Conservation (phyloP, 2,113 vertebrate species). For the Pedionomus torquatus region DNA sequence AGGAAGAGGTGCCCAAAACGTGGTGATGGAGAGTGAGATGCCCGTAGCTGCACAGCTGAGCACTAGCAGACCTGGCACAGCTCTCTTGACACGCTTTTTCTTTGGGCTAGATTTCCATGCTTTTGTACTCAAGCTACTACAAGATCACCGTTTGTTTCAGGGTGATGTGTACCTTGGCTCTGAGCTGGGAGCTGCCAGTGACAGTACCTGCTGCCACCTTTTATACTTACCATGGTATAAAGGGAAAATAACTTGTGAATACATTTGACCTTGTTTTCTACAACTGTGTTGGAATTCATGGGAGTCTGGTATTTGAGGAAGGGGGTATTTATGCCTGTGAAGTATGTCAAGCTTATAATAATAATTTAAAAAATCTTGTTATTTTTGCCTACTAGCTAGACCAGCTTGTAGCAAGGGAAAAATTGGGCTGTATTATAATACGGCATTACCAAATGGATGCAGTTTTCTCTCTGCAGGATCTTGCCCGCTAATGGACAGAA, state of each 20-base stretch:
- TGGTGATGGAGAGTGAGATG: neutral
- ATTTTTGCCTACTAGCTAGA: neutral
- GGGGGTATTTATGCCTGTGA: neutral
- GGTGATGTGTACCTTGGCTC: neutral
- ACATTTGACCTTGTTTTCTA: neutral
- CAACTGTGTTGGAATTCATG: neutral
- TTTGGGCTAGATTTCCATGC: neutral
- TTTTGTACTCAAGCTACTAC: neutral
- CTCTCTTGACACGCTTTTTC: neutral
- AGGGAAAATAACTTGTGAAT: neutral
- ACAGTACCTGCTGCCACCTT: neutral
- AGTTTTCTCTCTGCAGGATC: neutral
- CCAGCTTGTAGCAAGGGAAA: neutral
- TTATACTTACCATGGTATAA: rapidly evolving
- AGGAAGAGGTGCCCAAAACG: neutral
- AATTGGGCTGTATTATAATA: neutral
- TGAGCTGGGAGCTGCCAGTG: neutral
- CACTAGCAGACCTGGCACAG: neutral
- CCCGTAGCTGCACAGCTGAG: neutral
- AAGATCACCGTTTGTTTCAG: neutral
- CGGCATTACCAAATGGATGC: neutral
- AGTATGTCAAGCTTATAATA: neutral
- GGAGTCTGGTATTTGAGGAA: neutral
- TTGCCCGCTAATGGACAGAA: neutral
- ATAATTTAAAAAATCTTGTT: too few species aligned